Percentiles rank a stretch among this genome's conserved stretches.
These are phyloP conservation scores for Dendrolimus kikuchii DNA, from an alignment of 1,140 invertebrate species.

Conservation along the genomic window DNA sequence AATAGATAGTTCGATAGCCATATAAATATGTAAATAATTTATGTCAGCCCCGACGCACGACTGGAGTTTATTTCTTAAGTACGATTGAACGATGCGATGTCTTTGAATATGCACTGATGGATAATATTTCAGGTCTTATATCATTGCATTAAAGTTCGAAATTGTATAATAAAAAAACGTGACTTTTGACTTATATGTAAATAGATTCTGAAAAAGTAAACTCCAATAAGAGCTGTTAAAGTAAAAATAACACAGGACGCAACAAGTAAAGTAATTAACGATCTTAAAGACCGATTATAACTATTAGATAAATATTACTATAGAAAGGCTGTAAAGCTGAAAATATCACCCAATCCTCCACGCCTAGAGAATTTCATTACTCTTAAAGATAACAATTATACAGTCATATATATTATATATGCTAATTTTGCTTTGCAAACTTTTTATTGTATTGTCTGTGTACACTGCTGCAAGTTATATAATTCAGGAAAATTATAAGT, in stretches of 20 bases:
- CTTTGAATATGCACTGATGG: no score
- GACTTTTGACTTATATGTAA: no score
- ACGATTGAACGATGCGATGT: no score
- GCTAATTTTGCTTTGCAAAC: conserved; percentile 63
- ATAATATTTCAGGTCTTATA: no score
- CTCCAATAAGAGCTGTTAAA: neutral
- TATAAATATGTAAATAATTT: no score
- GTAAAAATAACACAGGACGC: conserved; percentile 12
- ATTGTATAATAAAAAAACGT: no score
- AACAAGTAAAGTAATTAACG: conserved; percentile 17
- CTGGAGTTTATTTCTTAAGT: no score
- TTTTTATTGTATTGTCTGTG: conserved; percentile 49
- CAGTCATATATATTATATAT: conserved; percentile 33
- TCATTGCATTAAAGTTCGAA: no score
- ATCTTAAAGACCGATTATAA: conserved; percentile 49
- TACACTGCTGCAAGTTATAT: conserved; percentile 25
- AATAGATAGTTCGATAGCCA: neutral
- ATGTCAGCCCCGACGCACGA: no score
- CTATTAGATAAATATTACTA: conserved; percentile 35
- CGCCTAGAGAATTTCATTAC: conserved; percentile 46
- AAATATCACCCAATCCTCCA: conserved; percentile 63
- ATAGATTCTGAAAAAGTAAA: neutral
- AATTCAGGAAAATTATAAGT: conserved; percentile 1
- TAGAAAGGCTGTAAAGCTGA: conserved; percentile 67
- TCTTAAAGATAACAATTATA: conserved; percentile 35